Conservation (phyloP, 2,888 invertebrate species). For the Drosophila picticornis region DNA sequence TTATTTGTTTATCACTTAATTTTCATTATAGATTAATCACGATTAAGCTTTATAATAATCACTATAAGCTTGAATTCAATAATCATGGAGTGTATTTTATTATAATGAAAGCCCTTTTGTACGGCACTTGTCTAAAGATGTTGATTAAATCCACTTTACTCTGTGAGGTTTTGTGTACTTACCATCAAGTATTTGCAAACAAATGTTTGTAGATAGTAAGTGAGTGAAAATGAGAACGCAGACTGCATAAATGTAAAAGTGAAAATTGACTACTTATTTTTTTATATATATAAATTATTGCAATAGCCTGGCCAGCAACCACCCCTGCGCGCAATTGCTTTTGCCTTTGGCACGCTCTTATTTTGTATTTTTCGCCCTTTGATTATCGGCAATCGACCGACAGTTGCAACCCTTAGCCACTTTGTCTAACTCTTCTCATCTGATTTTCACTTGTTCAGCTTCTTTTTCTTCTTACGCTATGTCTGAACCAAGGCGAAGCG, state of each 20-base stretch:
- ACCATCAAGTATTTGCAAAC: not conserved
- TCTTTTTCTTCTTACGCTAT: constrained; percentile 7
- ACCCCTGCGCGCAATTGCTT: not conserved
- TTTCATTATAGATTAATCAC: not conserved
- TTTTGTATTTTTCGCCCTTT: constrained; percentile 13
- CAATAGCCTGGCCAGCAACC: not conserved
- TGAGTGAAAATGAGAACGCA: constrained; percentile 37
- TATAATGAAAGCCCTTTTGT: not conserved
- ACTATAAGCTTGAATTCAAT: not conserved
- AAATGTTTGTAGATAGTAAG: not conserved
- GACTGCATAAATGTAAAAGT: not conserved
- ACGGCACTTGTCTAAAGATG: not conserved
- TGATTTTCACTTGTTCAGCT: constrained; percentile 11
- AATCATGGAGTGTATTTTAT: not conserved
- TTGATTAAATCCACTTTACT: not conserved
- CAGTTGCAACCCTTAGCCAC: constrained; percentile 49
- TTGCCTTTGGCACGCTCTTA: constrained; percentile 25
- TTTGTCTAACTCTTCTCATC: constrained; percentile 30
- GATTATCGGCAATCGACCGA: constrained; percentile 53
- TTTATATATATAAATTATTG: constrained; percentile 64
- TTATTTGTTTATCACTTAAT: not conserved
- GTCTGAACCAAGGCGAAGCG: constrained; percentile 13
- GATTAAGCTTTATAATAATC: not conserved
- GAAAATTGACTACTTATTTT: not conserved
- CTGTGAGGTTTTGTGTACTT: not conserved